Evolutionary conservation across 1,140 invertebrate species (phyloP), one percentile per base, ranked within the genome.

Genomic region (Euborellia annulipes): DNA sequence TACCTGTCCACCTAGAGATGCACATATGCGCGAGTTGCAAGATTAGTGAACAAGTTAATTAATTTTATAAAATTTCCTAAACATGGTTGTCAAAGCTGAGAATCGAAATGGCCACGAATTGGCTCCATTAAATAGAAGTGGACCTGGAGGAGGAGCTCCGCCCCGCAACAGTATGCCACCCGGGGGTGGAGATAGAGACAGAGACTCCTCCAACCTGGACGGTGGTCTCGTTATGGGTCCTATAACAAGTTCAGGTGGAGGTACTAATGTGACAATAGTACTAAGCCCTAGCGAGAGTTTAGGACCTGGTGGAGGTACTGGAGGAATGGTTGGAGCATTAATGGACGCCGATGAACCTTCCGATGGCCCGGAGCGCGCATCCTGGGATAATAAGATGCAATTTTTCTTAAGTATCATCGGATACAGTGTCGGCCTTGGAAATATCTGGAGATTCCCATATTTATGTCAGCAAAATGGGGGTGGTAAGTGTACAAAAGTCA

Each of bases 371-470:
- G 78, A 82, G 46, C 64, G 83, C 8, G 79, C 82, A 3, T 77
- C 78, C 48, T 85, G 82, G 81, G 79, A 76, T 36, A 78, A 79
- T 36, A 89, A 91, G 59, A 74, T 86, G 66, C 86, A 92, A 63
- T 93, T 90, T 62, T 85, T 91, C 64, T 72, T 93, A 49, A 85
- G 82, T 50, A 86, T 89, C 61, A 87, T 91, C 41, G 85, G 86
- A 1, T 89, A 88, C 62, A 87, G 85, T 32, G 85, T 92, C 4
- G 87, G 87, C 0, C 71, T 94, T 17, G 90, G 88, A 14, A 92
- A 92, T 60, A 90, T 94, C 37, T 94, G 89, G 91, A 73, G 90
- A 55, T 96, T 95, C 69, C 90, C 90, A 8, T 94, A 92, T 60
- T 66, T 94, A 43, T 91, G 87, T 57, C 90, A 93, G 66, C 83